Conservation (phyloP, 2,797 vertebrate species). For the Thamnophis elegans region DNA sequence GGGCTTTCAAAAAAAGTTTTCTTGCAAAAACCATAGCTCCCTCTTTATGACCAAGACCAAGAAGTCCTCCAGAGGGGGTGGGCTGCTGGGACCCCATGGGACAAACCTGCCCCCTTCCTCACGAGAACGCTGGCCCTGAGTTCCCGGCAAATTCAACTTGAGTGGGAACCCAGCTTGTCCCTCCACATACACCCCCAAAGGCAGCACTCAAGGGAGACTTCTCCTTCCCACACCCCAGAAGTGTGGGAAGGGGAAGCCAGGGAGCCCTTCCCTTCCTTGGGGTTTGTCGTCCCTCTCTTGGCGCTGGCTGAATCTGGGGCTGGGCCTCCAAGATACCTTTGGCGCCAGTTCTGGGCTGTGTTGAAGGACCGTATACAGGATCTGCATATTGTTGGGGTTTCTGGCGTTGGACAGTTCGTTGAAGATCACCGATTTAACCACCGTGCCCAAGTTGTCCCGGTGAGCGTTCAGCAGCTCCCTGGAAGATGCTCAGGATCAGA, state of each 20-base stretch:
- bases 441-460: slow-evolving; percentile 92
- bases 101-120: not conserved
- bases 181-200: no score
- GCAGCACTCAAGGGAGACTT: not conserved
- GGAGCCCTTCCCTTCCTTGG: fast-evolving
- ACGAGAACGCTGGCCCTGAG: not conserved
- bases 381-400: slow-evolving; percentile 99
- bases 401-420: slow-evolving; percentile 96
- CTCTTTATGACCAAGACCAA: not conserved
- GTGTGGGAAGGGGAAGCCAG: not conserved
- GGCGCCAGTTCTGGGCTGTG: slow-evolving; percentile 95
- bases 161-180: no score
- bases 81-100: not conserved
- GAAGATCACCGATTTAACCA: slow-evolving; percentile 97
- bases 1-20: not conserved
- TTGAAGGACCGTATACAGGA: slow-evolving; percentile 91
- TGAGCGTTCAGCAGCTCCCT: slow-evolving; percentile 94
- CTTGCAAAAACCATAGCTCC: not conserved
- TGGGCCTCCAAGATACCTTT: slow-evolving; percentile 74
- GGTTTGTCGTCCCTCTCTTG: not conserved
- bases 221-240: not conserved
- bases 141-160: fast-evolving
- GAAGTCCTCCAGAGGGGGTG: not conserved
- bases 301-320: not conserved
- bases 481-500: slow-evolving; percentile 4